Conservation (phyloP, 2,888 invertebrate species). For the Drosophila formosana region DNA sequence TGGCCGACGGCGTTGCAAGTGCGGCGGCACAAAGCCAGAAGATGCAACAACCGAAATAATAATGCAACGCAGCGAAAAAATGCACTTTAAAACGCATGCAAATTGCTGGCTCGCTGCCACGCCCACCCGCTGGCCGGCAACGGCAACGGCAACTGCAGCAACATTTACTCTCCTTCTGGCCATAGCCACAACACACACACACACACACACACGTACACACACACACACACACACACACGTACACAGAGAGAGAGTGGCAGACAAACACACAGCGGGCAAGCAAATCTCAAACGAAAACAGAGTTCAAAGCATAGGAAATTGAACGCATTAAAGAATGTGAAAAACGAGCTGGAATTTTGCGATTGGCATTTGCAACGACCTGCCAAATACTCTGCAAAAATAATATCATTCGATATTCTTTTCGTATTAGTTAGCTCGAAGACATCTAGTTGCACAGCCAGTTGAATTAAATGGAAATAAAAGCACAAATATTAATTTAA, state of each 20-base stretch:
- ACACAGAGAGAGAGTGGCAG: background rate
- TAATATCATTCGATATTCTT: too few relatives aligned
- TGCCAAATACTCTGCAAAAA: conserved; percentile 6
- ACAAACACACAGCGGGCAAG: conserved; percentile 37
- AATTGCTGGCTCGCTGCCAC: conserved; percentile 62
- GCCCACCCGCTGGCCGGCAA: conserved; percentile 38
- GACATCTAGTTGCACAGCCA: too few relatives aligned
- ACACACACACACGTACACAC: too few relatives aligned
- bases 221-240: background rate
- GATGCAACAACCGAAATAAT: background rate
- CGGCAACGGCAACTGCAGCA: conserved; percentile 44
- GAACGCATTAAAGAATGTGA: conserved; percentile 44
- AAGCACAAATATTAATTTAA: too few relatives aligned
- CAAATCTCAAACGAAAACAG: conserved; percentile 59
- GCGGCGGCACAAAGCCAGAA: background rate
- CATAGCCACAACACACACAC: conserved; percentile 16
- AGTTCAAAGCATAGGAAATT: conserved; percentile 77
- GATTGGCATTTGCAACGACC: background rate
- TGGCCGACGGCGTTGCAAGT: conserved; percentile 8
- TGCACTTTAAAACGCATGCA: conserved; percentile 57
- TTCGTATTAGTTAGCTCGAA: too few relatives aligned
- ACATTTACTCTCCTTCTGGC: conserved; percentile 27
- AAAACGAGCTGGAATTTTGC: conserved; percentile 4
- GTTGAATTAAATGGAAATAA: too few relatives aligned
- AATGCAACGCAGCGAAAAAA: conserved; percentile 11